These are phyloP conservation scores for Corvus moneduloides DNA, from an alignment of 2,113 vertebrate genomes.

Conservation along the genomic window DNA sequence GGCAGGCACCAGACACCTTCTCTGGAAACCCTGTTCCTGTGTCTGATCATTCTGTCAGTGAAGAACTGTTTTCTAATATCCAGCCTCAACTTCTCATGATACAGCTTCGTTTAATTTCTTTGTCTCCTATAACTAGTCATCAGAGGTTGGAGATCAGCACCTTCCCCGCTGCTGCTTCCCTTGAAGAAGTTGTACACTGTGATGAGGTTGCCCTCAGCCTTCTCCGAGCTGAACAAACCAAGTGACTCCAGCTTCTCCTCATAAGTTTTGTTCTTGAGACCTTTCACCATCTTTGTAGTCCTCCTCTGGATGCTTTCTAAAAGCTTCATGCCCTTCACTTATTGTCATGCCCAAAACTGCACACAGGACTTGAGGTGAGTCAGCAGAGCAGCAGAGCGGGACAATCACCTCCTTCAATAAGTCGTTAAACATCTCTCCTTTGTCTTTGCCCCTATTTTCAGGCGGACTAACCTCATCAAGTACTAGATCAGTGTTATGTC, in stretches of 20 bases:
- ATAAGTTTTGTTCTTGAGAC: fast-evolving
- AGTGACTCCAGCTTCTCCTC: background rate
- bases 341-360: fast-evolving
- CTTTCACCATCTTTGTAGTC: background rate
- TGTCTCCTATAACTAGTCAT: background rate
- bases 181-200: background rate
- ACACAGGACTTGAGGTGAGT: background rate
- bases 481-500: background rate
- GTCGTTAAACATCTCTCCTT: background rate
- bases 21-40: background rate
- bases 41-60: fast-evolving
- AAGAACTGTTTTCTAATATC: background rate
- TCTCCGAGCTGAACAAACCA: background rate
- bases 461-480: background rate
- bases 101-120: background rate
- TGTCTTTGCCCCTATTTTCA: background rate
- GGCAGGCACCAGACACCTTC: too few relatives aligned
- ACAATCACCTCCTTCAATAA: background rate
- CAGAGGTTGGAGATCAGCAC: background rate
- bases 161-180: fast-evolving
- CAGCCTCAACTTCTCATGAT: fast-evolving
- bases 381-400: background rate
- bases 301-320: background rate
- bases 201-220: background rate
- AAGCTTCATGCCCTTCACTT: background rate